Conservation (phyloP, 2,888 invertebrate species). For the Steromphala cineraria region DNA sequence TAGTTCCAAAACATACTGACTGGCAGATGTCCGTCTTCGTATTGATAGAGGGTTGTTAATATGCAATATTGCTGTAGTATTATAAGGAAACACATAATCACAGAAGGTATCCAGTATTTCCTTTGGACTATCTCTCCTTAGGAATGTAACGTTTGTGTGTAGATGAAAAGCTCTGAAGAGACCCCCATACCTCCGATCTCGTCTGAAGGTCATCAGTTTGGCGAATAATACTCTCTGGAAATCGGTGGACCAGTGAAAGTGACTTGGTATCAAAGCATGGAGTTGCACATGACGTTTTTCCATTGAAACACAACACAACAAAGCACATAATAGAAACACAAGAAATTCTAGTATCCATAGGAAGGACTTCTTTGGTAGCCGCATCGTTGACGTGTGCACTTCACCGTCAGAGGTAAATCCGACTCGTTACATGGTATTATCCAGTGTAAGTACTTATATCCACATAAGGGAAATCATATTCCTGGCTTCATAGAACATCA, state of each 20-base stretch:
- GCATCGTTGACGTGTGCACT: not conserved
- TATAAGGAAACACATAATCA: constrained; percentile 55
- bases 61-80: constrained; percentile 83
- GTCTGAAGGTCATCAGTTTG: constrained; percentile 24
- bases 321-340: constrained; percentile 6
- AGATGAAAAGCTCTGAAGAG: constrained; percentile 27
- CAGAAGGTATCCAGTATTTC: constrained; percentile 69
- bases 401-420: no score
- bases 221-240: constrained; percentile 31
- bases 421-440: no score
- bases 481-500: no score
- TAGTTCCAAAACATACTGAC: constrained; percentile 39
- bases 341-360: constrained; percentile 3
- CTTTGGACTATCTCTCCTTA: constrained; percentile 44
- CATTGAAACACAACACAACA: constrained; percentile 11
- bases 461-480: no score
- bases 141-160: constrained; percentile 26
- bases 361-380: constrained; percentile 9
- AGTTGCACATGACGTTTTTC: constrained; percentile 30
- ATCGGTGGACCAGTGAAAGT: constrained; percentile 27
- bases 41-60: constrained; percentile 86
- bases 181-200: constrained; percentile 25
- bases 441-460: no score
- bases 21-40: constrained; percentile 33
- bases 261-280: constrained; percentile 38